A percentile compares a stretch with the other conserved stretches of the same genome.
Conservation (phyloP, 2,113 vertebrate species). For the Istiophorus platypterus region DNA sequence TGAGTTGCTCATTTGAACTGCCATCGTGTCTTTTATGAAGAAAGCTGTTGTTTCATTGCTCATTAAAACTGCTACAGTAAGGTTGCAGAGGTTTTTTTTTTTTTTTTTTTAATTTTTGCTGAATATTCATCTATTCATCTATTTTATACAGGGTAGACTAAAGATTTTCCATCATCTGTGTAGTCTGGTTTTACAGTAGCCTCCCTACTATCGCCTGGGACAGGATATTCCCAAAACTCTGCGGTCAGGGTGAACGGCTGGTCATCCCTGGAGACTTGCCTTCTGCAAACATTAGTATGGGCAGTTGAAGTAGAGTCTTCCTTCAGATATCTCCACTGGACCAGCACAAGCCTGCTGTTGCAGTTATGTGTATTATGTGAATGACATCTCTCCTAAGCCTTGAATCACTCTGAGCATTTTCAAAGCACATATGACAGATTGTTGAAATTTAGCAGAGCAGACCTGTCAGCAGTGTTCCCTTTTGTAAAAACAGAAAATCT, state of each 20-base stretch:
- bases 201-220: neutral
- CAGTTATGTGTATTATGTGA: conserved; percentile 3
- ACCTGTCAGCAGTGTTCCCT: conserved; percentile 5
- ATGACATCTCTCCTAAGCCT: conserved; percentile 8
- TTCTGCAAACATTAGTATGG: conserved; percentile 1
- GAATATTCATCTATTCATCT: neutral
- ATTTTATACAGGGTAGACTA: neutral
- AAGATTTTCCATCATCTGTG: neutral
- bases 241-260: conserved; percentile 27
- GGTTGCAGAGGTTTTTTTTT: neutral
- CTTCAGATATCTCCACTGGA: conserved; percentile 20
- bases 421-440: conserved; percentile 31
- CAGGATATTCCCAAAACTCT: conserved; percentile 9
- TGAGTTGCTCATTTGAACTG: conserved; percentile 22
- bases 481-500: conserved; percentile 11
- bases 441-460: conserved; percentile 25
- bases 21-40: neutral
- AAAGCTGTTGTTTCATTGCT: conserved; percentile 18
- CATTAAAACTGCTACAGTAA: neutral
- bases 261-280: conserved; percentile 9
- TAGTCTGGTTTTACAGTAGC: neutral
- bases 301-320: neutral
- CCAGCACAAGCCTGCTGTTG: conserved; percentile 6
- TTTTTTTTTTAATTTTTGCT: neutral
- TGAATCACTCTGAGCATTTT: conserved; percentile 22